Conservation (phyloP, 2,797 vertebrate species). For the Otolemur crassicaudatus region DNA sequence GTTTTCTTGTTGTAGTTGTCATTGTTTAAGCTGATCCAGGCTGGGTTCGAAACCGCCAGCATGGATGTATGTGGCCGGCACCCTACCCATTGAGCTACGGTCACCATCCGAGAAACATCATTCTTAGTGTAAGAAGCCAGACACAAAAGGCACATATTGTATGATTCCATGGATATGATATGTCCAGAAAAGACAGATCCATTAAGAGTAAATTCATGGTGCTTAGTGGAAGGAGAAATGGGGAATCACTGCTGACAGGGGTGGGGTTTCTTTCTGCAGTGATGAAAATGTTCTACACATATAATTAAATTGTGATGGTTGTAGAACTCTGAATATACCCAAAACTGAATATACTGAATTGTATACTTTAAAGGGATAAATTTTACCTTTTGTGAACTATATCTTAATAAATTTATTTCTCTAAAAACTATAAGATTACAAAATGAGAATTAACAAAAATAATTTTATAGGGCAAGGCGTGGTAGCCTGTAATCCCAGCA, state of each 20-base stretch:
- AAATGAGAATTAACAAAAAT: constrained; percentile 17
- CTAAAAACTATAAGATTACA: neutral
- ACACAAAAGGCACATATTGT: neutral
- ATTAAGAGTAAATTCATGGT: neutral
- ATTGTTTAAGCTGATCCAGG: too few relatives aligned
- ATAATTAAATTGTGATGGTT: neutral
- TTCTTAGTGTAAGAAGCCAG: neutral
- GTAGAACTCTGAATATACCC: neutral
- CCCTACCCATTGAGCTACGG: too few relatives aligned
- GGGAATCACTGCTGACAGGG: neutral
- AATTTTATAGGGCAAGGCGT: neutral
- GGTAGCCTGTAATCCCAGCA: too few relatives aligned
- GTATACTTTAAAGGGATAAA: neutral
- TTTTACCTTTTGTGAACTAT: neutral
- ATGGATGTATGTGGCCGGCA: too few relatives aligned
- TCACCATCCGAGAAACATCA: neutral
- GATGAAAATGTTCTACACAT: neutral
- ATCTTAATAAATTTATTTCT: constrained; percentile 6
- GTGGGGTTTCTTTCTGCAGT: neutral
- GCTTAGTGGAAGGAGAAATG: neutral
- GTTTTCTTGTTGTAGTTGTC: too few relatives aligned
- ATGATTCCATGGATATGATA: neutral
- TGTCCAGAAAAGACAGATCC: neutral
- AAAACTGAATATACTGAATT: neutral
- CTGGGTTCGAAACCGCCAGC: too few relatives aligned